Conservation (phyloP, 1,140 invertebrate genomes). For the Neelides sp. region DNA sequence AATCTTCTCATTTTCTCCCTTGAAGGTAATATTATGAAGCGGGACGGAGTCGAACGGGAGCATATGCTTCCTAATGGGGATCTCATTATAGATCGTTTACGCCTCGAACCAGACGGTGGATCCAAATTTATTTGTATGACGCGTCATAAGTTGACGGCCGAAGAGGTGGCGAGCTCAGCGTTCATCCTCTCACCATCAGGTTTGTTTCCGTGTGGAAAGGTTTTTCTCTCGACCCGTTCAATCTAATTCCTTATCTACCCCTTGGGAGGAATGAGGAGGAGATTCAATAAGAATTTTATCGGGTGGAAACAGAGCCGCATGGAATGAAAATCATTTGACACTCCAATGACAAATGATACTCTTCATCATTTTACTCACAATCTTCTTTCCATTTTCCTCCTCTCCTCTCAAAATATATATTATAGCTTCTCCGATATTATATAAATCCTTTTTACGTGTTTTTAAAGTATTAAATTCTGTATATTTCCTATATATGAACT, state of each 20-base stretch:
- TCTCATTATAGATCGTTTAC: conserved; percentile 19
- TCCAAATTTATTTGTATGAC: conserved; percentile 18
- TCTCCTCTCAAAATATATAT: neutral
- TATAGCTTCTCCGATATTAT: neutral
- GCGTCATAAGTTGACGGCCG: conserved; percentile 19
- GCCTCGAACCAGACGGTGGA: conserved; percentile 5
- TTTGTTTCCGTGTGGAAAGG: too few species aligned
- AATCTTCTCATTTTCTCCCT: conserved; percentile 4
- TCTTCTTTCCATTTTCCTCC: neutral
- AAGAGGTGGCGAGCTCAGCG: conserved; percentile 16
- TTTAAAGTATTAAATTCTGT: too few species aligned
- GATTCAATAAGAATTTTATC: too few species aligned
- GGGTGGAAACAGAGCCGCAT: too few species aligned
- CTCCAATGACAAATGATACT: conserved; percentile 23
- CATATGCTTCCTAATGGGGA: conserved; percentile 28
- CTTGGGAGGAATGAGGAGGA: too few species aligned
- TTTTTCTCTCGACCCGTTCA: too few species aligned
- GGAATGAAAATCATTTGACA: conserved; percentile 25
- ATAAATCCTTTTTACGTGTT: neutral
- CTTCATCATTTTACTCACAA: conserved; percentile 15
- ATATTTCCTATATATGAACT: too few species aligned
- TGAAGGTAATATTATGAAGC: conserved; percentile 12
- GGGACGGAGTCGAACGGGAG: conserved; percentile 7
- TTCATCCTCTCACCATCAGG: conserved; percentile 9
- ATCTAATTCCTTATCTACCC: too few species aligned